These are phyloP conservation scores for Pholis gunnellus DNA, from an alignment of 2,113 vertebrate genomes.

Conservation along the genomic window DNA sequence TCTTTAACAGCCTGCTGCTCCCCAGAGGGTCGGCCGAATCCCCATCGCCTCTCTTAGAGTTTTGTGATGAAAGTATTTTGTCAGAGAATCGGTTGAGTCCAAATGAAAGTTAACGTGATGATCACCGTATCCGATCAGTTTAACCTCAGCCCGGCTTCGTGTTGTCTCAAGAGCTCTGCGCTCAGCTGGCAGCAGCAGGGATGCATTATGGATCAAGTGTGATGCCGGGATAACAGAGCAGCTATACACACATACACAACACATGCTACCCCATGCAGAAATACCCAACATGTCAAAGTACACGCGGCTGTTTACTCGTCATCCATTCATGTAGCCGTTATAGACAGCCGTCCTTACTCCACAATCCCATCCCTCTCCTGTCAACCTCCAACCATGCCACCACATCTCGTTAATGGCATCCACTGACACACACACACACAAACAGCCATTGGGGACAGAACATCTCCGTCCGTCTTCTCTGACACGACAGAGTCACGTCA, in stretches of 20 bases:
- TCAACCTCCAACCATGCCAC: constrained; percentile 41
- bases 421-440: constrained; percentile 29
- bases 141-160: constrained; percentile 1
- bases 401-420: constrained; percentile 56
- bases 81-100: neutral
- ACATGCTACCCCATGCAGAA: neutral
- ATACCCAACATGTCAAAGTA: neutral
- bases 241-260: neutral
- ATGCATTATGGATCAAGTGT: constrained; percentile 37
- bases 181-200: constrained; percentile 1
- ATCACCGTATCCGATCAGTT: constrained; percentile 14
- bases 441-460: neutral
- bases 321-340: neutral
- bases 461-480: constrained; percentile 42
- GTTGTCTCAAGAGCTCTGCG: neutral
- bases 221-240: constrained; percentile 11
- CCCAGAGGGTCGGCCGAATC: constrained; percentile 3
- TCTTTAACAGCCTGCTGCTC: constrained; percentile 14
- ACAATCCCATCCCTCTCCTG: constrained; percentile 37
- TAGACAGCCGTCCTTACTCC: constrained; percentile 1
- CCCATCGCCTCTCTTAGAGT: neutral
- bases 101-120: constrained; percentile 14
- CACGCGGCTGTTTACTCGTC: neutral
- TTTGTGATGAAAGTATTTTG: constrained; percentile 28
- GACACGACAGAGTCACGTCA: constrained; percentile 37